A percentile compares a stretch with the other conserved stretches of the same genome.
These are phyloP conservation scores for Acrobasis repandana DNA, from an alignment of 2,888 invertebrate species.

Conservation along the genomic window DNA sequence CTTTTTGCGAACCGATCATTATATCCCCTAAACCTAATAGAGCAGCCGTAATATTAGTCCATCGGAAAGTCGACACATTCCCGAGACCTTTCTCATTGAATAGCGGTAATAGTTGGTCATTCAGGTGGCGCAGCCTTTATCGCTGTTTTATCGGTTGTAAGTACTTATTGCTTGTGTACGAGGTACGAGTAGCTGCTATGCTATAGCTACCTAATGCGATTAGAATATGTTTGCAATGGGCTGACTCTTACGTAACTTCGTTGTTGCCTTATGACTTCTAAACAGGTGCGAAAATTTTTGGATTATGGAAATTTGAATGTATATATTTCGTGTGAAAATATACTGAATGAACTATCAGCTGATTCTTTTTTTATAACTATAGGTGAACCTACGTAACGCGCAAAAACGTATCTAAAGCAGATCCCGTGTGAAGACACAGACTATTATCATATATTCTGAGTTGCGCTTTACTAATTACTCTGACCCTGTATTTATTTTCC, in stretches of 20 bases:
- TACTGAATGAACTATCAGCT: no score
- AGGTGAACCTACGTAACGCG: no score
- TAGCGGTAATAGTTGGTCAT: slow-evolving; percentile 19
- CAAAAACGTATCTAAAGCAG: no score
- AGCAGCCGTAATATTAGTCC: slow-evolving; percentile 39
- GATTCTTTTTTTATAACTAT: no score
- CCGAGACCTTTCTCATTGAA: slow-evolving; percentile 13
- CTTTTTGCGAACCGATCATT: slow-evolving; percentile 28
- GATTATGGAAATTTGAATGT: no score
- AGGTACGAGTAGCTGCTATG: not conserved
- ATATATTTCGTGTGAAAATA: no score
- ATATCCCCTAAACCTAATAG: slow-evolving; percentile 34
- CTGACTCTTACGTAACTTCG: slow-evolving; percentile 1
- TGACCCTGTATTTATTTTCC: no score
- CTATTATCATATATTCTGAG: no score
- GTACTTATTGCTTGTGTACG: slow-evolving; percentile 8
- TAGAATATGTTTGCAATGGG: not conserved
- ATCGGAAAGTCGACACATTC: slow-evolving; percentile 12
- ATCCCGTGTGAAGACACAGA: no score
- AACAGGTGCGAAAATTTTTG: no score
- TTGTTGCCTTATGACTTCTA: not conserved
- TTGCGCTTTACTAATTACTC: no score
- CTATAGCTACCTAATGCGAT: slow-evolving; percentile 8
- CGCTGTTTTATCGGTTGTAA: slow-evolving; percentile 20
- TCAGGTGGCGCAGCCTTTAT: slow-evolving; percentile 18